Evolutionary conservation across 2,888 invertebrate species (phyloP).

Genomic region (Macaria notata): DNA sequence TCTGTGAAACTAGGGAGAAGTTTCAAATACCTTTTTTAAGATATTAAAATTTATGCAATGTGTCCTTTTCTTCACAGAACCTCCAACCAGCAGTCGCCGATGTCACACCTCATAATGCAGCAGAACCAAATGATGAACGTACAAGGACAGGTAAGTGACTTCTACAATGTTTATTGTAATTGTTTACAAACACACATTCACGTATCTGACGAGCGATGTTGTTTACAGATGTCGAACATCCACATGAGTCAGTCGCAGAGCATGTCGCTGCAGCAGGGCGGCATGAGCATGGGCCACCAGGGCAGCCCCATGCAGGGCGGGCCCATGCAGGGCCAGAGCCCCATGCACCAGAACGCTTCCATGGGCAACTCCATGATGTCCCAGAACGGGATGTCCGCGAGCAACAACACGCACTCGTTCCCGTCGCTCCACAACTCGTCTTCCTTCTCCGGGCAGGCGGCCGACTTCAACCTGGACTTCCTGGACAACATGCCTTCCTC

Average conservation of each 20-base stretch:
- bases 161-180: background rate
- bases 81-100: slow-evolving; percentile 73
- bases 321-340: slow-evolving; percentile 45
- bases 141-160: slow-evolving; percentile 70
- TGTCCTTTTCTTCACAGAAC: slow-evolving; percentile 47
- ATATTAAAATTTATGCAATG: background rate
- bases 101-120: slow-evolving; percentile 78
- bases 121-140: slow-evolving; percentile 81
- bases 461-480: slow-evolving; percentile 92
- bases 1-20: too few relatives aligned
- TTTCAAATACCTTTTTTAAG: too few relatives aligned
- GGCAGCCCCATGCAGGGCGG: slow-evolving; percentile 49
- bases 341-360: slow-evolving; percentile 39
- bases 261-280: slow-evolving; percentile 78
- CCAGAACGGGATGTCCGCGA: slow-evolving; percentile 46
- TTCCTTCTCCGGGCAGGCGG: slow-evolving; percentile 74
- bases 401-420: slow-evolving; percentile 44
- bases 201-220: too few relatives aligned
- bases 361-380: slow-evolving; percentile 49
- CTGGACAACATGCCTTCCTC: slow-evolving; percentile 90
- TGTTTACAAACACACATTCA: too few relatives aligned
- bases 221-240: slow-evolving; percentile 83
- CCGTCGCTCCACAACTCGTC: slow-evolving; percentile 63
- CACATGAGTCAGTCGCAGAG: slow-evolving; percentile 88
- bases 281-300: slow-evolving; percentile 56